Evolutionary conservation across 2,888 invertebrate genomes (phyloP).

Genomic region (Tenodera sinensis): DNA sequence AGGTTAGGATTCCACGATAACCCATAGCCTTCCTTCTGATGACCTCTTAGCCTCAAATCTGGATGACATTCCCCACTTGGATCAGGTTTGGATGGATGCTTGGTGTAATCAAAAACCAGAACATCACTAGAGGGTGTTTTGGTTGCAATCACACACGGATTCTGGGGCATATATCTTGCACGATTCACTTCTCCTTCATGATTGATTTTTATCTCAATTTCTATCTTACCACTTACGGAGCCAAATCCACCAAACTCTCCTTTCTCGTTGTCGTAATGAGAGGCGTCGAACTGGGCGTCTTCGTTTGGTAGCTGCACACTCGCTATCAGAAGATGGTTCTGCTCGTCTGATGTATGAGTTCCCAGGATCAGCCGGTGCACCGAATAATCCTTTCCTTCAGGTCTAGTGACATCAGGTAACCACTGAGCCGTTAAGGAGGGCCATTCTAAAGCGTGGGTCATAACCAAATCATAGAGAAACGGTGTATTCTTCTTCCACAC

Average conservation of each 20-base stretch:
- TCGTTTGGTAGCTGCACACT: slow-evolving; percentile 98
- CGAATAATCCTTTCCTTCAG: slow-evolving; percentile 97
- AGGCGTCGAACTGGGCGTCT: slow-evolving; percentile 98
- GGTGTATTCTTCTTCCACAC: slow-evolving; percentile 99
- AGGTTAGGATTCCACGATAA: slow-evolving; percentile 99
- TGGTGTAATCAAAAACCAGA: slow-evolving; percentile 98
- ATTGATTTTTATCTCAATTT: slow-evolving; percentile 99
- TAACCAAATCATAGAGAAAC: slow-evolving; percentile 95
- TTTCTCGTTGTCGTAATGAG: slow-evolving; percentile 98
- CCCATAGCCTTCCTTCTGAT: slow-evolving; percentile 96
- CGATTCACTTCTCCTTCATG: slow-evolving; percentile 99
- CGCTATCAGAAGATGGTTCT: slow-evolving; percentile 96
- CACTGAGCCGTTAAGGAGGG: slow-evolving; percentile 99
- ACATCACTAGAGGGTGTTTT: slow-evolving; percentile 99
- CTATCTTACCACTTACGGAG: slow-evolving; percentile 97
- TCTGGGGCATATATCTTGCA: slow-evolving; percentile 99
- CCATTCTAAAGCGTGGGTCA: slow-evolving; percentile 99
- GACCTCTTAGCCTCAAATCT: slow-evolving; percentile 91
- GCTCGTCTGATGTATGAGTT: slow-evolving; percentile 99
- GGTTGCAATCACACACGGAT: slow-evolving; percentile 98
- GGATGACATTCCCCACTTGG: slow-evolving; percentile 97
- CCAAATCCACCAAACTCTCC: slow-evolving; percentile 99
- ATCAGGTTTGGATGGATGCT: slow-evolving; percentile 98
- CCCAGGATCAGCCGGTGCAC: slow-evolving; percentile 95
- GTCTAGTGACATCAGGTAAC: slow-evolving; percentile 96